Evolutionary conservation across 2,797 vertebrate species (phyloP).

Genomic region (Hozukius guyotensis): DNA sequence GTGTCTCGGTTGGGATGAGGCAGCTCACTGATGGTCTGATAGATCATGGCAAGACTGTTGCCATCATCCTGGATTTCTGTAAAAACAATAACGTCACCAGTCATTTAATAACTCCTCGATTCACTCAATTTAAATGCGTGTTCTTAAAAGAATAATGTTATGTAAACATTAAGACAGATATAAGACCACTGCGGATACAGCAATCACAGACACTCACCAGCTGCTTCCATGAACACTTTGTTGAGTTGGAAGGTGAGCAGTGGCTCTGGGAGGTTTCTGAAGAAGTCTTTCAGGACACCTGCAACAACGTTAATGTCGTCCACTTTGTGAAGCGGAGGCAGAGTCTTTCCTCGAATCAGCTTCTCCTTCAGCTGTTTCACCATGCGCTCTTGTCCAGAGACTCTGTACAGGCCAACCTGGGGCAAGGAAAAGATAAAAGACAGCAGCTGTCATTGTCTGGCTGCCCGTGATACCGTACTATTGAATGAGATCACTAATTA

Average conservation of each 20-base stretch:
- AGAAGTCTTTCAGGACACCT: slow-evolving; percentile 92
- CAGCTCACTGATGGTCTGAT: slow-evolving; percentile 88
- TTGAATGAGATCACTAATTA: slow-evolving; percentile 30
- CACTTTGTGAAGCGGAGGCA: slow-evolving; percentile 90
- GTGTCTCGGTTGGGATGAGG: slow-evolving; percentile 93
- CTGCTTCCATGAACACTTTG: slow-evolving; percentile 90
- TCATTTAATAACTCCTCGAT: background rate
- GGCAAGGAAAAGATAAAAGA: slow-evolving; percentile 6
- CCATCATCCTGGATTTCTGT: slow-evolving; percentile 91
- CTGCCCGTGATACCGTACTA: slow-evolving; percentile 5
- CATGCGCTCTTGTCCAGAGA: slow-evolving; percentile 90
- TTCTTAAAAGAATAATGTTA: background rate
- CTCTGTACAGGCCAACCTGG: slow-evolving; percentile 90
- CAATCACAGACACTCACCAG: slow-evolving; percentile 79
- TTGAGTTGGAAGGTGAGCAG: slow-evolving; percentile 92
- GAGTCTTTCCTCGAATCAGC: slow-evolving; percentile 86
- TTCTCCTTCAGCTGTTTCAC: slow-evolving; percentile 93
- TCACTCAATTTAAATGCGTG: background rate
- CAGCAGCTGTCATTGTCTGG: background rate
- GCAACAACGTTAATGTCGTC: slow-evolving; percentile 93
- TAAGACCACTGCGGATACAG: background rate
- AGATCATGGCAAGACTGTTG: slow-evolving; percentile 90
- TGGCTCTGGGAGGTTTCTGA: slow-evolving; percentile 91
- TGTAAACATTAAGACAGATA: background rate
- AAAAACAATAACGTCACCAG: background rate